Base-by-base conservation (phyloP, 2,797 vertebrate species). In the Percopsis omiscomaycus region DNA sequence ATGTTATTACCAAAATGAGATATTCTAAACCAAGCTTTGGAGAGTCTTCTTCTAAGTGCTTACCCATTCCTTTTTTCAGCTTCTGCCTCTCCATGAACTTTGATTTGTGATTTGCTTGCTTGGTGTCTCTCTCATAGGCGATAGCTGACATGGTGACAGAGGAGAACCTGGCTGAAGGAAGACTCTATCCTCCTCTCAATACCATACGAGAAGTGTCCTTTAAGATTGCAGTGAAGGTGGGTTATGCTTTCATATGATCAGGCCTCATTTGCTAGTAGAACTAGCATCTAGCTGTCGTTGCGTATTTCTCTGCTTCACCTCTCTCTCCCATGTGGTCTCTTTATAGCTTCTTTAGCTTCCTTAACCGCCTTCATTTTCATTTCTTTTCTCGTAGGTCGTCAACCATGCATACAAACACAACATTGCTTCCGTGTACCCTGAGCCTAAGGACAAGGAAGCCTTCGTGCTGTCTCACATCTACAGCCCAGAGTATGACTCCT, bases 371-470 rank as follows among this genome's bases (percentile, higher is more conserved):
- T 3, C n/a, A 15, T 2, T 11, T 53, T 9, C 56, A 1, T 66
- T 16, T 76, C 4, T 37, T 30, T 56, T 22, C 44, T 46, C 11
- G n/a, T 89, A 99, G 98, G 75, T 98, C 8, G 91, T 98, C 65
- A 88, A 95, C 84, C 92, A 96, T 44, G 97, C 96, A 27, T 99
- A 99, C 90, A 94, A 90, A 83, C 86, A 95, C 22, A 92, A 91
- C 83, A 86, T 95, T 4, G 98, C 98, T 50, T 96, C 96, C 1
- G 84, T 86, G 81, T 96, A 98, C 74, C 98, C 97, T 0, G 98
- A 99, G 77, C 97, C 97, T 3, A 91, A 95, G 85, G 96, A 98
- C 92, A 99, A 99, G 88, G 95, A 97, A 78, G 90, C 94, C n/a
- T 98, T 98, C 74, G 89, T 99, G 73, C 91, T 94, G 65, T 94